A percentile compares a stretch with the other conserved stretches of the same genome.
phyloP scores from a whole-genome alignment of 1,140 invertebrate genomes.

The Lamellibrachia luymesi region DNA sequence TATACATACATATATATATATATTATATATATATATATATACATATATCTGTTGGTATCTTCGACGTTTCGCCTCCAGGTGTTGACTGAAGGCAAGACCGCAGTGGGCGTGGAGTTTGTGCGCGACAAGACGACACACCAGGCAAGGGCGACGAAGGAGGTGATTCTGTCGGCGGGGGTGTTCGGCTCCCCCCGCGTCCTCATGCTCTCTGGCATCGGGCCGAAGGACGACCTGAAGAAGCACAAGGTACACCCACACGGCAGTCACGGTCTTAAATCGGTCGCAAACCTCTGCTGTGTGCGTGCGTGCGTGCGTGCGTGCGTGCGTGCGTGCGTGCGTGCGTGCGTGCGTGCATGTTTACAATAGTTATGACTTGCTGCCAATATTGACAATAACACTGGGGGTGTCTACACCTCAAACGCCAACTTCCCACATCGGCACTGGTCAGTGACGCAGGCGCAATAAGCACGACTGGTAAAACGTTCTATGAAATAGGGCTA shows the following conservation, averaged over 20 bases:
- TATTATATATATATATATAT: too few species aligned
- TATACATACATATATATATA: too few species aligned
- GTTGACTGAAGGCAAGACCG: conserved; percentile 76
- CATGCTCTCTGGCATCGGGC: conserved; percentile 85
- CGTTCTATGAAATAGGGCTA: too few species aligned
- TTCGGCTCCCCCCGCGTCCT: conserved; percentile 83
- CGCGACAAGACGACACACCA: conserved; percentile 68
- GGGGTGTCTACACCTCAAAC: too few species aligned
- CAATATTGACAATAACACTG: too few species aligned
- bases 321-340: background rate
- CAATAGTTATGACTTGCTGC: too few species aligned
- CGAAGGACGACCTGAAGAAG: conserved; percentile 69
- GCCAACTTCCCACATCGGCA: too few species aligned
- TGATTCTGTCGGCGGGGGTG: conserved; percentile 73
- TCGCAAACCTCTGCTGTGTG: background rate
- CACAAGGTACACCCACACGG: conserved; percentile 53
- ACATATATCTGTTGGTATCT: too few species aligned
- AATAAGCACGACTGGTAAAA: too few species aligned
- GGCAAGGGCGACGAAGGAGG: conserved; percentile 76
- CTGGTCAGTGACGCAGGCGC: too few species aligned
- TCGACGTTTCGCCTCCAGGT: conserved; percentile 57
- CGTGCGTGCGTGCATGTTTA: background rate
- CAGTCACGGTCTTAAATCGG: background rate
- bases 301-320: background rate
- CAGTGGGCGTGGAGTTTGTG: conserved; percentile 78